A percentile compares a stretch with the other conserved stretches of the same genome.
Conservation (phyloP, 2,797 vertebrate genomes). For the Cephalopachus bancanus region DNA sequence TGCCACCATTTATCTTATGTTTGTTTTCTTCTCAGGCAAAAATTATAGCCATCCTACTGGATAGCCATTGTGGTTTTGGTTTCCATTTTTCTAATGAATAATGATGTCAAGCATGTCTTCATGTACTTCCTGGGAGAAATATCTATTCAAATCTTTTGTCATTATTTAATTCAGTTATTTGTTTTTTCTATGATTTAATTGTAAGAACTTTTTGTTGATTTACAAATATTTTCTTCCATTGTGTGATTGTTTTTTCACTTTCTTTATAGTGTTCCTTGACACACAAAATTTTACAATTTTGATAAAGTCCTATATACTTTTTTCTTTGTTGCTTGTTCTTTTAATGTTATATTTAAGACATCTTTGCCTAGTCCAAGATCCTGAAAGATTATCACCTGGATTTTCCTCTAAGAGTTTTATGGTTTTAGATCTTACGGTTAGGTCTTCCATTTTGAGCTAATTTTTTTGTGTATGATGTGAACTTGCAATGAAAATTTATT, state of each 20-base stretch:
- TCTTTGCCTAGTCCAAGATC: not conserved
- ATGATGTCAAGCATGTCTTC: not conserved
- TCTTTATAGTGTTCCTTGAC: not conserved
- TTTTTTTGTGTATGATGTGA: not conserved
- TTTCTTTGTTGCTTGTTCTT: not conserved
- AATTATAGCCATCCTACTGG: not conserved
- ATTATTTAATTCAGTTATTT: not conserved
- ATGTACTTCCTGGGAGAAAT: not conserved
- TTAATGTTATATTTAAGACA: not conserved
- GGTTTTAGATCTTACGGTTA: not conserved
- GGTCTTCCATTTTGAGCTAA: not conserved
- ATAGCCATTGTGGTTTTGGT: not conserved
- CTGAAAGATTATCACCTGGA: not conserved
- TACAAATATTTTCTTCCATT: not conserved
- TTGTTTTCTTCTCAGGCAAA: not conserved
- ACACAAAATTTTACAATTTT: not conserved
- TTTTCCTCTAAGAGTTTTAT: not conserved
- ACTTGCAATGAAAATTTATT: not conserved
- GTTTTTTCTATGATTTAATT: conserved; percentile 13
- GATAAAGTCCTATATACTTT: not conserved
- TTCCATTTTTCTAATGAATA: not conserved
- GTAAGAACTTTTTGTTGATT: conserved; percentile 7
- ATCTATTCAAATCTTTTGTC: not conserved
- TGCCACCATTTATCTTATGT: not conserved
- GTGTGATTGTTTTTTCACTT: not conserved